Evolutionary conservation across 2,113 vertebrate species (phyloP), one percentile per base, ranked within the genome.

Genomic region (Typhlomys cinereus): DNA sequence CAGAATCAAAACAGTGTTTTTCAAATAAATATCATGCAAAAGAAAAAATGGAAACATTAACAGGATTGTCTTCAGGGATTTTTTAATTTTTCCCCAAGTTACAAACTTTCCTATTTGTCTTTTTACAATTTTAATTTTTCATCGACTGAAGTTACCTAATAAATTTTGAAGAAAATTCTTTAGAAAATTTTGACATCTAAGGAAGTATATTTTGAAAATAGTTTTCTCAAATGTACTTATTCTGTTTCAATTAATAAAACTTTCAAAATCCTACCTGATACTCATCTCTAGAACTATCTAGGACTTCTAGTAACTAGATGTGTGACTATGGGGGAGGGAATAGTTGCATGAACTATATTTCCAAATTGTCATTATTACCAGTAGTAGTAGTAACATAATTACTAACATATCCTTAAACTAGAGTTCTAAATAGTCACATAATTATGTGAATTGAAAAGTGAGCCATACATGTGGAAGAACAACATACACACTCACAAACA

Each of bases 141-240:
- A n/a, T 18, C 89, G 50, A 69, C 10, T 25, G 5, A 9, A 86
- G 29, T 10, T 80, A 4, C 11, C 14, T 85, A 17, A 80, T 48
- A 71, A 75, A n/a, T 67, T 36, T 39, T 90, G 15, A 84, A 84
- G 29, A 46, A 1, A 57, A 87, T 84, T 88, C 31, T 44, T 70
- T 80, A 9, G 61, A 84, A 94, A 88, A 75, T 52, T 48, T 23
- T 83, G 80, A 70, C 21, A 92, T 48, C 90, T 74, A 50, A 94
- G 46, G 4, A 64, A 71, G 48, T 6, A 87, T n/a, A 50, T 0
- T 17, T 85, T 57, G 80, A 81, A 94, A 88, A 74, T 36, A 79
- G 48, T 70, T 57, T 64, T 64, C 15, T 29, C 27, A 90, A 64
- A 88, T 1, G 54, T 21, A 11, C 23, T 41, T 29, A 81, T 75